Conservation (phyloP, 2,797 vertebrate genomes). For the Trachops cirrhosus region DNA sequence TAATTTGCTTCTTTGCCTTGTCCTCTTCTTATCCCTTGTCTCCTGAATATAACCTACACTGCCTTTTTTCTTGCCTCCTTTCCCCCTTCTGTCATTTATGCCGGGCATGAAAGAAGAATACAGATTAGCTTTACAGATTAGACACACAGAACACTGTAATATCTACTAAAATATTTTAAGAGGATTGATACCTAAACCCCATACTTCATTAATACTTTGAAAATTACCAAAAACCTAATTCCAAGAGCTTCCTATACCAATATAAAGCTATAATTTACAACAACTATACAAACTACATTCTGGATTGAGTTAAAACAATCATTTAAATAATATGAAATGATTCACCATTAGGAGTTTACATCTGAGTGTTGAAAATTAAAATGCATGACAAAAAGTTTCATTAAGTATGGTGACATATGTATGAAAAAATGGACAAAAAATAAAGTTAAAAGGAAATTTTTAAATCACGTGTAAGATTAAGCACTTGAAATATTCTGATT, state of each 20-base stretch:
- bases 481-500: not conserved
- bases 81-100: not conserved
- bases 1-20: not conserved
- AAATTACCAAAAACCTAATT: conserved; percentile 41
- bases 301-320: conserved; percentile 9
- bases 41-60: not conserved
- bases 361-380: conserved; percentile 21
- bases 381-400: conserved; percentile 23
- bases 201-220: not conserved
- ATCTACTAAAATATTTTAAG: conserved; percentile 24
- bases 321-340: conserved; percentile 23
- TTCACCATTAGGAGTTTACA: not conserved
- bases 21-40: not conserved
- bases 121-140: not conserved
- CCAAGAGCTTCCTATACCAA: not conserved
- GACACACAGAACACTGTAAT: not conserved
- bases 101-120: not conserved
- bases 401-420: not conserved
- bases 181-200: not conserved
- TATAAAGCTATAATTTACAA: conserved; percentile 31
- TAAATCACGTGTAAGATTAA: conserved; percentile 8
- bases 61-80: not conserved
- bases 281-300: not conserved
- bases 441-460: not conserved
- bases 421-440: not conserved